A percentile compares a stretch with the other conserved stretches of the same genome.
Evolutionary conservation across 53 echinoderm and acorn worm genomes (phyloP).

Genomic region (Luidia sarsii): DNA sequence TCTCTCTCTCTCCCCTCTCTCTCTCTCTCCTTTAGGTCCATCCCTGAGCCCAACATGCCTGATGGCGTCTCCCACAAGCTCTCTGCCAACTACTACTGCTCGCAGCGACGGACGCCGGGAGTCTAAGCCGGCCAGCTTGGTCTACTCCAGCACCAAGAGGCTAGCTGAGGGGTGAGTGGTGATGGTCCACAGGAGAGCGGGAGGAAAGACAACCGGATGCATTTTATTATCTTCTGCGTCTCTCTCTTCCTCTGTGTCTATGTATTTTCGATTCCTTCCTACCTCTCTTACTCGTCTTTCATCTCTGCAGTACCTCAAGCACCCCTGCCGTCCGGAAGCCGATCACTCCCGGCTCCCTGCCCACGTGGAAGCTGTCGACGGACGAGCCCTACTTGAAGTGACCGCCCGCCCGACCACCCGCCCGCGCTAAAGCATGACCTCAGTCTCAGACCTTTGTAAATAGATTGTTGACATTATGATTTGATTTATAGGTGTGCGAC

Average conservation of each 20-base stretch:
- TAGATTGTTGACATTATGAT: too few species aligned
- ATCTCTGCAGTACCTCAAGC: constrained; percentile 24
- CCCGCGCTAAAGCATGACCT: too few species aligned
- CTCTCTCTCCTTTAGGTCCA: constrained; percentile 40
- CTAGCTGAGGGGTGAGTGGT: constrained; percentile 68
- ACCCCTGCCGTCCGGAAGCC: constrained; percentile 47
- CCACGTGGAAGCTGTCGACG: constrained; percentile 72
- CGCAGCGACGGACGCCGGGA: constrained; percentile 81
- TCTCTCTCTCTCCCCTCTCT: neutral
- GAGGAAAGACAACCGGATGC: too few species aligned
- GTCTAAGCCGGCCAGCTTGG: constrained; percentile 55
- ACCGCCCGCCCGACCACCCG: neutral
- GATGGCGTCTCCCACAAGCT: constrained; percentile 81
- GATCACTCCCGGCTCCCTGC: constrained; percentile 57
- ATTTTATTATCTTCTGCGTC: too few species aligned
- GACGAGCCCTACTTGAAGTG: constrained; percentile 83
- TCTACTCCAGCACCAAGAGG: constrained; percentile 73
- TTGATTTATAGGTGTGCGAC: too few species aligned
- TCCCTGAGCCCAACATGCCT: constrained; percentile 79
- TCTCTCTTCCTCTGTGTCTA: too few species aligned
- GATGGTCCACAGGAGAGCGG: too few species aligned
- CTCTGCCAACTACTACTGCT: constrained; percentile 77
- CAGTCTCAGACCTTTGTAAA: too few species aligned
- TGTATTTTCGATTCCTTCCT: too few species aligned
- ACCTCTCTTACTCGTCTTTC: too few species aligned